Evolutionary conservation across 2,113 vertebrate genomes (phyloP).

Genomic region (Plestiodon gilberti): DNA sequence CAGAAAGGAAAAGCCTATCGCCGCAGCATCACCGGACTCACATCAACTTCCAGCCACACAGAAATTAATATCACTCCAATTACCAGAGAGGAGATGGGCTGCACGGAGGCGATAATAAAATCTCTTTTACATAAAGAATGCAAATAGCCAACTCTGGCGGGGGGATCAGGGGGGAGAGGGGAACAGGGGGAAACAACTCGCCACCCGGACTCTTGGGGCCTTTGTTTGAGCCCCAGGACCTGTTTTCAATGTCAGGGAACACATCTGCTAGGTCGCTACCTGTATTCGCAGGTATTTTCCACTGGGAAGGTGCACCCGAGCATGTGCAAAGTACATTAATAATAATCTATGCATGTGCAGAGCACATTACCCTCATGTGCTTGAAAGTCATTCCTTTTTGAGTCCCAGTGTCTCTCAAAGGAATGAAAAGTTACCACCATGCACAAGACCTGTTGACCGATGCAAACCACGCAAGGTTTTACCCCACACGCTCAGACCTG

Average conservation of each 20-base stretch:
- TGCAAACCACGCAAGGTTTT: background rate
- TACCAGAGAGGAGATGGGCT: slow-evolving; percentile 87
- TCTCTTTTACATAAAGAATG: slow-evolving; percentile 82
- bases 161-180: background rate
- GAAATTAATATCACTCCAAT: slow-evolving; percentile 91
- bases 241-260: too few relatives aligned
- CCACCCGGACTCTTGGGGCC: background rate
- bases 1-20: slow-evolving; percentile 81
- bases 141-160: slow-evolving; percentile 63
- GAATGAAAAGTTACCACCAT: background rate
- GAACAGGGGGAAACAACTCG: accelerated
- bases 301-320: background rate
- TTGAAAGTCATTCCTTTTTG: background rate
- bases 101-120: slow-evolving; percentile 85
- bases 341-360: background rate
- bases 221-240: background rate
- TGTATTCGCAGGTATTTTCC: background rate
- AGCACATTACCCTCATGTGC: background rate
- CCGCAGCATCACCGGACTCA: slow-evolving; percentile 81
- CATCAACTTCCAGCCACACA: slow-evolving; percentile 83
- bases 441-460: too few relatives aligned
- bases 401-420: too few relatives aligned
- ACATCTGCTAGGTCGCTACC: background rate
- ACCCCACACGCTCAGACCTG: background rate
- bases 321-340: background rate